Conservation (phyloP, 2,888 invertebrate genomes). For the Caenorhabditis sp. region DNA sequence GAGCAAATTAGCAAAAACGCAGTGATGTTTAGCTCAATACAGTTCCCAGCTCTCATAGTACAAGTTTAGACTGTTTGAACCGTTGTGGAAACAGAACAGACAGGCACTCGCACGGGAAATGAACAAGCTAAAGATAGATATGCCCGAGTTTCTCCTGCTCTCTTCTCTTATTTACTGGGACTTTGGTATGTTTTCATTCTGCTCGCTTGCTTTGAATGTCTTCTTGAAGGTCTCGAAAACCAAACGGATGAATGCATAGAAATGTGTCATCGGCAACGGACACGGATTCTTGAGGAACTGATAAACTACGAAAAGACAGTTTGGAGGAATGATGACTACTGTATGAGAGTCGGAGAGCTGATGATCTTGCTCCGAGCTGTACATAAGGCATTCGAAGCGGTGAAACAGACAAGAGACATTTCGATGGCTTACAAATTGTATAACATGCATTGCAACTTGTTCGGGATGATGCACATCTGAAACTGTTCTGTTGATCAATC, state of each 20-base stretch:
- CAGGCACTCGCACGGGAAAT: not conserved
- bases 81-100: not conserved
- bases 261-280: not conserved
- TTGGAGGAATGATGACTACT: not conserved
- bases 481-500: no score
- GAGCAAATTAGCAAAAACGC: not conserved
- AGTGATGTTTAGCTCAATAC: not conserved
- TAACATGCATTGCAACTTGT: not conserved
- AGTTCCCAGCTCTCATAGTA: not conserved
- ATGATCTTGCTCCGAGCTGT: slow-evolving; percentile 9
- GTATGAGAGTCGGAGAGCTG: slow-evolving; percentile 5
- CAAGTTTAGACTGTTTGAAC: not conserved
- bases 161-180: slow-evolving; percentile 24
- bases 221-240: slow-evolving; percentile 4
- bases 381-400: not conserved
- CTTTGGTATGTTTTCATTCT: slow-evolving; percentile 4
- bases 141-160: slow-evolving; percentile 11
- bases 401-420: slow-evolving; percentile 8
- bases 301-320: slow-evolving; percentile 9
- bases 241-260: slow-evolving; percentile 29
- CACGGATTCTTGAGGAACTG: slow-evolving; percentile 4
- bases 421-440: slow-evolving; percentile 16
- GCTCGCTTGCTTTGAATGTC: not conserved
- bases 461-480: not conserved
- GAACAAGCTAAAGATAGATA: slow-evolving; percentile 5